Conservation (phyloP, 53 echinoderm and acorn worm genomes). For the Apostichopus leukothele region DNA sequence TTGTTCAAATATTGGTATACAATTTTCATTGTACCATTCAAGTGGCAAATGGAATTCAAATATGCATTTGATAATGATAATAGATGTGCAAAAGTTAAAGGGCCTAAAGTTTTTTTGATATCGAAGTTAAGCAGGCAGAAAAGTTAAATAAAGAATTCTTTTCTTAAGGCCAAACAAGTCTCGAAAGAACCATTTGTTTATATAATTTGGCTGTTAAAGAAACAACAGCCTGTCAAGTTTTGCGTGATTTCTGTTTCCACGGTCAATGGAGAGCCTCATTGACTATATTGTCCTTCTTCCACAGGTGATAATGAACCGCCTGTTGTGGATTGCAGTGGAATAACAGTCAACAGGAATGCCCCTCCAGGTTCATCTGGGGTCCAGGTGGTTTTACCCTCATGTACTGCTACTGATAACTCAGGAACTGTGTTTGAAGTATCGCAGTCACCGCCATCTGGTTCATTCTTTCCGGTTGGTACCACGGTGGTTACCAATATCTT, state of each 20-base stretch:
- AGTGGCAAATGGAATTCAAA: too few relatives aligned
- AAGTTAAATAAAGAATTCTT: too few relatives aligned
- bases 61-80: too few relatives aligned
- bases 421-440: background rate
- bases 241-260: too few relatives aligned
- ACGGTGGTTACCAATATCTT: slow-evolving; percentile 7
- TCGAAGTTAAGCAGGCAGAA: background rate
- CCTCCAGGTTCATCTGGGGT: background rate
- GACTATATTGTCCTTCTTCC: too few relatives aligned
- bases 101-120: too few relatives aligned
- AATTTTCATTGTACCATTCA: too few relatives aligned
- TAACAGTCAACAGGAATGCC: background rate
- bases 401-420: slow-evolving; percentile 1
- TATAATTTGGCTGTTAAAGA: too few relatives aligned
- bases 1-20: too few relatives aligned
- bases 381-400: background rate
- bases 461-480: background rate
- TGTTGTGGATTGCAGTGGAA: background rate
- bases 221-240: too few relatives aligned
- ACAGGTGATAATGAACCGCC: background rate
- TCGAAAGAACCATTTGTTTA: background rate
- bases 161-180: background rate
- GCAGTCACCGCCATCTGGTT: background rate
- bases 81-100: too few relatives aligned
- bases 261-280: too few relatives aligned